phyloP scores from a whole-genome alignment of 2,888 invertebrate species.

The Spilosoma lubricipeda region DNA sequence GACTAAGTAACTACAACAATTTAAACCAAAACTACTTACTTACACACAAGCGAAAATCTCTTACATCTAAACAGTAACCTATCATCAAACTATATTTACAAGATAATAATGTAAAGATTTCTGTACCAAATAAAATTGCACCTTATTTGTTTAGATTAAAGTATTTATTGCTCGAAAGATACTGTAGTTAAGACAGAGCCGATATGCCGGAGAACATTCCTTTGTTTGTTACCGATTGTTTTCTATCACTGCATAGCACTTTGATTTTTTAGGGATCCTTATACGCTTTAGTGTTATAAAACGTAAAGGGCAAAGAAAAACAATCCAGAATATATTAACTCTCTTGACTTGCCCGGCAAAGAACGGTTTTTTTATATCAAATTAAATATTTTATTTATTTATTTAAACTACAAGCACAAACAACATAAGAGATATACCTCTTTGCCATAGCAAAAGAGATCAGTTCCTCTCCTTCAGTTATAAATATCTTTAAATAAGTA shows the following conservation, averaged over 20 bases:
- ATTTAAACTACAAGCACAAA: no score
- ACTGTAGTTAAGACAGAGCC: constrained; percentile 34
- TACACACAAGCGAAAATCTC: constrained; percentile 29
- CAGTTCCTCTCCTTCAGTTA: background rate
- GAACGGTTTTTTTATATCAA: no score
- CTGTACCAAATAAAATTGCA: constrained; percentile 20
- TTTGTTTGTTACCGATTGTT: constrained; percentile 58
- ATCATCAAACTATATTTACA: constrained; percentile 44
- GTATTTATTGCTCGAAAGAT: background rate
- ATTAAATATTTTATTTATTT: no score
- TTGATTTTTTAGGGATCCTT: constrained; percentile 35
- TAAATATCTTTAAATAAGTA: background rate
- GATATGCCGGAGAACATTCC: constrained; percentile 47
- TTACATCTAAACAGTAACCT: constrained; percentile 52
- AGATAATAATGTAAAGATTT: constrained; percentile 47
- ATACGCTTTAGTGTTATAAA: background rate
- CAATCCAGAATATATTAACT: no score
- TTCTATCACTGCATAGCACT: constrained; percentile 43
- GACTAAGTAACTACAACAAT: no score
- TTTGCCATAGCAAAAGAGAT: no score
- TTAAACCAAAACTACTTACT: no score
- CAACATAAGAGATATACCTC: no score
- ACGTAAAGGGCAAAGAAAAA: no score
- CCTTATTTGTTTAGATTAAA: constrained; percentile 20
- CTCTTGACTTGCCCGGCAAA: no score